phyloP scores from a whole-genome alignment of 2,113 vertebrate genomes.

The Zingel zingel region DNA sequence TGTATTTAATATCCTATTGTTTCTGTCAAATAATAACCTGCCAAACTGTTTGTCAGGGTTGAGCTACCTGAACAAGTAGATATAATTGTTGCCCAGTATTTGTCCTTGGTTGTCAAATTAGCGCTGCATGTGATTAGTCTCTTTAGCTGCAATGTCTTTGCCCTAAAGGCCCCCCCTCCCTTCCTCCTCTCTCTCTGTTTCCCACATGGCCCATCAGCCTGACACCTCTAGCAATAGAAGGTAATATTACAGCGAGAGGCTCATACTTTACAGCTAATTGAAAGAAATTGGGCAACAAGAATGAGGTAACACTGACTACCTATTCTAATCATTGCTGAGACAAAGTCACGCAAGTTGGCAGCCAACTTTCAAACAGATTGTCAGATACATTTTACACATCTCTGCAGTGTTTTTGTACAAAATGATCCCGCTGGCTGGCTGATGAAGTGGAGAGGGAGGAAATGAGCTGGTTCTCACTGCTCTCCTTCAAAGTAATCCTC shows the following conservation, averaged over 20 bases:
- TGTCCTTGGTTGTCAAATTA: conserved; percentile 58
- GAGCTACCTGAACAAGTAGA: conserved; percentile 47
- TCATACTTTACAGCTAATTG: conserved; percentile 43
- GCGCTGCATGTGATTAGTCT: conserved; percentile 41
- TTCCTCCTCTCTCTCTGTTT: not conserved
- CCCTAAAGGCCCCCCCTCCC: conserved; percentile 11
- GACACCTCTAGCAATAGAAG: conserved; percentile 6
- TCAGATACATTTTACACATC: conserved; percentile 14
- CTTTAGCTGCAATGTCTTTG: conserved; percentile 22
- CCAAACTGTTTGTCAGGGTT: conserved; percentile 34
- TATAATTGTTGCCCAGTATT: conserved; percentile 47
- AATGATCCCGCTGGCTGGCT: not conserved
- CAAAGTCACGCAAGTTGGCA: conserved; percentile 49
- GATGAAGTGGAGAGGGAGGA: conserved; percentile 13
- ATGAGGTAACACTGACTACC: conserved; percentile 16
- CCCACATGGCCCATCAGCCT: not conserved
- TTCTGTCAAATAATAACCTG: conserved; percentile 8
- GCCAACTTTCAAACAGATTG: conserved; percentile 45
- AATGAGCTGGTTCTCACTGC: conserved; percentile 19
- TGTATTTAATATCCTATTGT: conserved; percentile 25
- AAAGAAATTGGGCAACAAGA: conserved; percentile 46
- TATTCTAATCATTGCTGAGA: conserved; percentile 25
- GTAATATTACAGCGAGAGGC: not conserved
- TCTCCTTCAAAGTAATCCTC: conserved; percentile 37
- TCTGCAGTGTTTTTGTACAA: not conserved